Base-by-base conservation (phyloP, 2,888 invertebrate genomes). In the Spodoptera littoralis region DNA sequence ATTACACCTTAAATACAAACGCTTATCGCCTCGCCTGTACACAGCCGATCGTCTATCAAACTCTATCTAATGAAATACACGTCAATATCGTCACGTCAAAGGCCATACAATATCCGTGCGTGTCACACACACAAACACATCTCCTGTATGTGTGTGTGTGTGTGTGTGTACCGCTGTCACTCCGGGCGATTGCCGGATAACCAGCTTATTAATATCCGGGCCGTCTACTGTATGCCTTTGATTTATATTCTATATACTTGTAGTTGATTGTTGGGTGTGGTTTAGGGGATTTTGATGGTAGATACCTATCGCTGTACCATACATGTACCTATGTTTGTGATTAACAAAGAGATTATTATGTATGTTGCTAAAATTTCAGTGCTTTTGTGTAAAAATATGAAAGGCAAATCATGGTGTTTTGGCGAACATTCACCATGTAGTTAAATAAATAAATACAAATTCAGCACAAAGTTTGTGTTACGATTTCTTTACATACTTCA, bases 141-240 rank as follows among this genome's bases (percentile, higher is more conserved):
- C 74, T 71, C 63, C 36, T 64, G 49, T 63, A 62, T 75, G 77
- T 75, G 42, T 30, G 53, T 46, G 65, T 46, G 65, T n/a, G 42
- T 43, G 47, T 45, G 58, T 71, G 79, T 80, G 78, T 79, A 81
- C 80, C 79, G 64, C 76, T 72, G 57, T 66, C 75, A 74, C 84
- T 81, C 82, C 80, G 80, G 88, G 88, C 87, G 82, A 89, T 88
- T 84, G 81, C 85, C 88, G 88, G 88, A 87, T 91, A 87, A 88
- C 85, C 84, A 80, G 81, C 84, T 82, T 88, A 84, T 85, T 84
- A 91, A 92, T 92, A 92, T 92, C 92, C 92, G 91, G 60, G 72
- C 57, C 65, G 72, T 79, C 77, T 71, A 61, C 71, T 69, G 70
- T 76, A 60, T 70, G 67, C 49, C 77, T 80, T 76, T 80, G 82